phyloP scores from a whole-genome alignment of 2,888 invertebrate species.

The Idaea dimidiata region DNA sequence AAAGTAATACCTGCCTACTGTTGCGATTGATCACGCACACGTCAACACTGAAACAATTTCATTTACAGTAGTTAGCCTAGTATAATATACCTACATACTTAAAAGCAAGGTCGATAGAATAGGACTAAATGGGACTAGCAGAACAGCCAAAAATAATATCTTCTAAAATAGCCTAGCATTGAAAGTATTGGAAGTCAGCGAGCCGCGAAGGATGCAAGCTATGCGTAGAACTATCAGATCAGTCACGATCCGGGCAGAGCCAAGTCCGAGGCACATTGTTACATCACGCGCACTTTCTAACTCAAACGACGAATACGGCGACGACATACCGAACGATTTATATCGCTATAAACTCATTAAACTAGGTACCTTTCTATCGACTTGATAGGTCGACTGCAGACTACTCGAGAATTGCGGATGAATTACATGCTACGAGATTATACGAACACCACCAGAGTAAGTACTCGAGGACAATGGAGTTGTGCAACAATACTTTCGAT shows the following conservation, averaged over 20 bases:
- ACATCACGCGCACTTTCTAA: constrained; percentile 71
- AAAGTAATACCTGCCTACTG: too few species aligned
- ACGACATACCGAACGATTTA: constrained; percentile 61
- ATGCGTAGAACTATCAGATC: constrained; percentile 48
- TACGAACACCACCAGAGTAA: constrained; percentile 31
- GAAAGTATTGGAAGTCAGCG: constrained; percentile 27
- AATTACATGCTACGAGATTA: constrained; percentile 46
- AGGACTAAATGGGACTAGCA: constrained; percentile 5
- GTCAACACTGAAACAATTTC: background rate
- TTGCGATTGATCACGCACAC: too few species aligned
- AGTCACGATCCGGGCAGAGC: constrained; percentile 50
- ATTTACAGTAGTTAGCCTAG: background rate
- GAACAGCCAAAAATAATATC: background rate
- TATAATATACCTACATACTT: background rate
- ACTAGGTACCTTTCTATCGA: constrained; percentile 45
- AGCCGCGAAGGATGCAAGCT: constrained; percentile 39
- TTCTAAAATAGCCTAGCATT: constrained; percentile 11
- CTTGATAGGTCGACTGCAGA: constrained; percentile 25
- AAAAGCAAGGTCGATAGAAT: background rate
- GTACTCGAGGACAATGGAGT: constrained; percentile 57
- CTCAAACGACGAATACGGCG: constrained; percentile 28
- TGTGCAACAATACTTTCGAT: constrained; percentile 65
- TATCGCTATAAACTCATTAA: constrained; percentile 65
- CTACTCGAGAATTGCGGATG: constrained; percentile 44
- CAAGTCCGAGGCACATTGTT: constrained; percentile 54